Percentiles rank a stretch among this genome's conserved stretches.
phyloP scores from a whole-genome alignment of 2,797 vertebrate genomes.

The Paedocypris micromegethes region DNA sequence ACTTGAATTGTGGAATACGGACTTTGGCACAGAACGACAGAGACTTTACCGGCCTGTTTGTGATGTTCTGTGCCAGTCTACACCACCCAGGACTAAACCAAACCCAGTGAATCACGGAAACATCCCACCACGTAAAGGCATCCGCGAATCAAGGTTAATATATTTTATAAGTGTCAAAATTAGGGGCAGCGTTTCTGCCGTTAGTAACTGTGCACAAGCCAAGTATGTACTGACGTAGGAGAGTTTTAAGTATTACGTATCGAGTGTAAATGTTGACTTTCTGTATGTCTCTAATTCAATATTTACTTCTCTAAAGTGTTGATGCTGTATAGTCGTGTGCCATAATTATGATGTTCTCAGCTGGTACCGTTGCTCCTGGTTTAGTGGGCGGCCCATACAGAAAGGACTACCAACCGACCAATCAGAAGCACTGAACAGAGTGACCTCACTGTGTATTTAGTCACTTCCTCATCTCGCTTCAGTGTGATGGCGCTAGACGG shows the following conservation, averaged over 20 bases:
- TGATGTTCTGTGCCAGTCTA: neutral
- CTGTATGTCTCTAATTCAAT: constrained; percentile 56
- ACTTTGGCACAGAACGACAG: constrained; percentile 6
- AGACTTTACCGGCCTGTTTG: constrained; percentile 10
- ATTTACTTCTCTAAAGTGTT: constrained; percentile 45
- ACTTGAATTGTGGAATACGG: constrained; percentile 11
- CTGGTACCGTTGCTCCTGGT: constrained; percentile 38
- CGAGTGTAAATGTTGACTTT: constrained; percentile 54
- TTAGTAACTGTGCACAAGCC: constrained; percentile 38
- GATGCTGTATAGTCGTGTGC: constrained; percentile 50
- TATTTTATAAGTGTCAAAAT: constrained; percentile 22
- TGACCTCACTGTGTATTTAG: constrained; percentile 14
- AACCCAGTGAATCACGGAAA: too few relatives aligned
- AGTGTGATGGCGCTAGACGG: constrained; percentile 13
- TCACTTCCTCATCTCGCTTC: constrained; percentile 3
- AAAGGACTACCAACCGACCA: too few relatives aligned
- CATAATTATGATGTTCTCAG: constrained; percentile 44
- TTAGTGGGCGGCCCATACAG: neutral
- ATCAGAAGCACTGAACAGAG: neutral
- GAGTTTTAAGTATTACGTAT: constrained; percentile 49
- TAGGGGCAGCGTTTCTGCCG: constrained; percentile 22
- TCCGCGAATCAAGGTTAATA: constrained; percentile 31
- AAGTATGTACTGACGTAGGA: constrained; percentile 37
- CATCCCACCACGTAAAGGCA: neutral
- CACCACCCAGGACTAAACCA: neutral